Conservation (phyloP, 35 echinoderm and acorn worm genomes). For the Acanthaster planci region DNA sequence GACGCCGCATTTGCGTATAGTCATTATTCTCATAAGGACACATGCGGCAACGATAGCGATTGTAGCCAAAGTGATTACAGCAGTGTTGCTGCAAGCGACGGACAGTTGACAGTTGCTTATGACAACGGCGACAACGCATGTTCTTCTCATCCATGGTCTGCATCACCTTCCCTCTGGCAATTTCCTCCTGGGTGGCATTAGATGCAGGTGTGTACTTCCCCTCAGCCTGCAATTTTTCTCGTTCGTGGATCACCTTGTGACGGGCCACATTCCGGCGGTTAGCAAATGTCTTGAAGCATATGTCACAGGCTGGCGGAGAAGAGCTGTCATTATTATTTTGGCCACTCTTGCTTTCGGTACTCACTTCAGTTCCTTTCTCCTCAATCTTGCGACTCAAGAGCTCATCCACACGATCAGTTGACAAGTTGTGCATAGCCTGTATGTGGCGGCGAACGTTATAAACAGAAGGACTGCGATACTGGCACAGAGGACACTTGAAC, state of each 20-base stretch:
- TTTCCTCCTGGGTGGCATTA: slow-evolving; percentile 55
- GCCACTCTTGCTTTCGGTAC: background rate
- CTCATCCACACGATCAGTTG: slow-evolving; percentile 60
- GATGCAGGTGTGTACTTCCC: slow-evolving; percentile 3
- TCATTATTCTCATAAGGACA: slow-evolving; percentile 91
- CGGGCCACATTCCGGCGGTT: slow-evolving; percentile 80
- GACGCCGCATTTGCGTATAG: slow-evolving; percentile 93
- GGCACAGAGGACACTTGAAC: slow-evolving; percentile 89
- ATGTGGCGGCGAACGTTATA: slow-evolving; percentile 77
- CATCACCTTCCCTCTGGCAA: slow-evolving; percentile 67
- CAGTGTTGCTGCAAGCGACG: slow-evolving; percentile 82
- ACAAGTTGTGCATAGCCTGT: slow-evolving; percentile 65
- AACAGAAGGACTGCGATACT: slow-evolving; percentile 49
- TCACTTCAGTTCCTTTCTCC: background rate
- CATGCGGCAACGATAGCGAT: slow-evolving; percentile 80
- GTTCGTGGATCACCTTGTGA: slow-evolving; percentile 84
- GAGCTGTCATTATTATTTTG: background rate
- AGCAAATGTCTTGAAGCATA: slow-evolving; percentile 91
- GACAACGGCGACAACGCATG: slow-evolving; percentile 75
- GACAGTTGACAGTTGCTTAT: slow-evolving; percentile 81
- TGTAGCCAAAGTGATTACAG: slow-evolving; percentile 91
- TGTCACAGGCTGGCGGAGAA: slow-evolving; percentile 68
- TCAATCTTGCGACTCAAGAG: slow-evolving; percentile 56
- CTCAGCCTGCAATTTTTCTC: slow-evolving; percentile 40
- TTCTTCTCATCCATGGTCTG: slow-evolving; percentile 94